A percentile compares a stretch with the other conserved stretches of the same genome.
Evolutionary conservation across 2,888 invertebrate species (phyloP).

Genomic region (Mimumesa dahlbomi): DNA sequence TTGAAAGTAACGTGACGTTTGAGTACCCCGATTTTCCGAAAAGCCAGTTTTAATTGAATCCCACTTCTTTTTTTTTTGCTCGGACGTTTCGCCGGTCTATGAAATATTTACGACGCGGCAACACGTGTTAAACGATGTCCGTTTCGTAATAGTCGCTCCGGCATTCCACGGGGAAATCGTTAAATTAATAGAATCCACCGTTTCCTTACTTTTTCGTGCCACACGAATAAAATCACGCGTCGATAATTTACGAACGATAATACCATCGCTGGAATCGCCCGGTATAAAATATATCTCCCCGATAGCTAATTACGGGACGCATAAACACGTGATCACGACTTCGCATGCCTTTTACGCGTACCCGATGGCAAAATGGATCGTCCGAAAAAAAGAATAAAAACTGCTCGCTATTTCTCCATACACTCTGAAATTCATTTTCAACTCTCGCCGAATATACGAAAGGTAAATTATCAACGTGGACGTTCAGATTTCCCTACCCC

Average conservation of each 20-base stretch:
- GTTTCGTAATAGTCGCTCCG: conserved; percentile 17
- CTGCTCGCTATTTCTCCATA: neutral
- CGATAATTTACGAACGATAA: conserved; percentile 12
- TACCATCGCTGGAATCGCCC: no score
- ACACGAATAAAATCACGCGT: neutral
- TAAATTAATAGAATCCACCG: conserved; percentile 42
- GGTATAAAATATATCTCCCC: neutral
- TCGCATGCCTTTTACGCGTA: neutral
- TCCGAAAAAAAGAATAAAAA: neutral
- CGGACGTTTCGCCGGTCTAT: neutral
- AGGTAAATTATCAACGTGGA: conserved; percentile 38
- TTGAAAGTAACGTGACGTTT: neutral
- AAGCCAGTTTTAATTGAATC: conserved; percentile 4
- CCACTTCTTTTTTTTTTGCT: neutral
- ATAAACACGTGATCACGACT: neutral
- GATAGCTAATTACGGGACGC: neutral
- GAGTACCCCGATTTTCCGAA: conserved; percentile 11
- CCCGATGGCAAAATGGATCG: neutral
- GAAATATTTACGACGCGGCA: conserved; percentile 20
- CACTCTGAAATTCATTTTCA: neutral
- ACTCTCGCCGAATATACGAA: conserved; percentile 26
- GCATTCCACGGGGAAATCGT: conserved; percentile 39
- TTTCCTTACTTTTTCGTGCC: conserved; percentile 22
- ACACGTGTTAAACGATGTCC: conserved; percentile 12
- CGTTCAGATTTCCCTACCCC: conserved; percentile 19